Conservation (phyloP, 2,888 invertebrate species). For the Tenthredo scrophulariae region DNA sequence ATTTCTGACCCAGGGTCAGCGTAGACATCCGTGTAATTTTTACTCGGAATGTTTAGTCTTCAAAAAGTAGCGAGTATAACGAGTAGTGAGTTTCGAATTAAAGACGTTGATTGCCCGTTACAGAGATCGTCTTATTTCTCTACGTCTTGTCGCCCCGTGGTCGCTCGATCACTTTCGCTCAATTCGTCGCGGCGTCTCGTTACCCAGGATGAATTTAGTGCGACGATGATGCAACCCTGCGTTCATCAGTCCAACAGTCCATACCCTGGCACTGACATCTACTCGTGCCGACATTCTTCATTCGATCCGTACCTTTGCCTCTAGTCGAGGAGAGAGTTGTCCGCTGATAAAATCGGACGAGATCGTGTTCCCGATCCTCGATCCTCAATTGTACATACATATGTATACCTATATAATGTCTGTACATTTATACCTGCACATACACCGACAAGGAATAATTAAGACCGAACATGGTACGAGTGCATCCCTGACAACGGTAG, state of each 20-base stretch:
- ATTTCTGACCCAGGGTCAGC: not conserved
- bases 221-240: constrained; percentile 46
- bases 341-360: constrained; percentile 47
- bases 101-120: constrained; percentile 41
- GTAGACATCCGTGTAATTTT: not conserved
- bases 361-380: constrained; percentile 46
- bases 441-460: constrained; percentile 22
- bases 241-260: constrained; percentile 38
- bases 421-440: constrained; percentile 3
- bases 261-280: constrained; percentile 28
- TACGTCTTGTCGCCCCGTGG: constrained; percentile 28
- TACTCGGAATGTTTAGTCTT: not conserved
- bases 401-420: not conserved
- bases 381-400: not conserved
- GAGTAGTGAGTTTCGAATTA: constrained; percentile 23
- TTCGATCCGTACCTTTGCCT: constrained; percentile 3
- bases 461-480: constrained; percentile 35
- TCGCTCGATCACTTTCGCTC: constrained; percentile 51
- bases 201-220: constrained; percentile 47
- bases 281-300: constrained; percentile 37
- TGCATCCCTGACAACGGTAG: constrained; percentile 40
- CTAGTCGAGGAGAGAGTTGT: constrained; percentile 44
- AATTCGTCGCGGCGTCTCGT: constrained; percentile 50
- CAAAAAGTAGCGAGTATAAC: not conserved
- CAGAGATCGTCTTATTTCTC: not conserved